These are phyloP conservation scores for Rhodeus uyekii DNA, from an alignment of 2,797 vertebrate genomes.

Conservation along the genomic window DNA sequence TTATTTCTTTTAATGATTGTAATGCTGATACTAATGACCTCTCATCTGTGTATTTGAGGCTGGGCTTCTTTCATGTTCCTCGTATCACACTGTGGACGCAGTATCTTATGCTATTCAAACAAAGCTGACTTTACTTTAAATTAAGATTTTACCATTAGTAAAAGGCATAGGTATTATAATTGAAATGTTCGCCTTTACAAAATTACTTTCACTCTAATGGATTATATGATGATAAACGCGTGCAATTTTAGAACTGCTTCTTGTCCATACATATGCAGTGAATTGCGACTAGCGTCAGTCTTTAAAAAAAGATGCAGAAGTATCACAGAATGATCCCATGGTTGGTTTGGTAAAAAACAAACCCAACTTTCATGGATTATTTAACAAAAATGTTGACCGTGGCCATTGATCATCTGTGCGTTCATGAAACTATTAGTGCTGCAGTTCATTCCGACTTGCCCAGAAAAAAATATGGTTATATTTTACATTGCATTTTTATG, in stretches of 20 bases:
- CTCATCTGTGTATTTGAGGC: not conserved
- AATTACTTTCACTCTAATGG: not conserved
- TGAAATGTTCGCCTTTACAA: not conserved
- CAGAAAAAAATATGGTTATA: not conserved
- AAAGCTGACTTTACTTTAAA: not conserved
- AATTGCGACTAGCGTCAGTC: no score
- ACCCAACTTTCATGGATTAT: not conserved
- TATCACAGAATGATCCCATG: not conserved
- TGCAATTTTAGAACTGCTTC: not conserved
- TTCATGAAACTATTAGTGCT: not conserved
- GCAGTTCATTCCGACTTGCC: not conserved
- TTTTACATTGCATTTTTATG: no score
- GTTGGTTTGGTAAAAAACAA: not conserved
- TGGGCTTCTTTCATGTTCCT: not conserved
- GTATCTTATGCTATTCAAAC: not conserved
- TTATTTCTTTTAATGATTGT: not conserved
- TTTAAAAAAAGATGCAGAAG: no score
- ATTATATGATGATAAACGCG: not conserved
- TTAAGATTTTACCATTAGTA: not conserved
- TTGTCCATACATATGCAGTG: not conserved
- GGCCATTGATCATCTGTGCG: no score
- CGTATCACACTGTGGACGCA: not conserved
- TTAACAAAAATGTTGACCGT: not conserved
- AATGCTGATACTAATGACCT: not conserved
- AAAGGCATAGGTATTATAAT: not conserved